phyloP scores from a whole-genome alignment of 2,888 invertebrate species.

The Empis stercorea region DNA sequence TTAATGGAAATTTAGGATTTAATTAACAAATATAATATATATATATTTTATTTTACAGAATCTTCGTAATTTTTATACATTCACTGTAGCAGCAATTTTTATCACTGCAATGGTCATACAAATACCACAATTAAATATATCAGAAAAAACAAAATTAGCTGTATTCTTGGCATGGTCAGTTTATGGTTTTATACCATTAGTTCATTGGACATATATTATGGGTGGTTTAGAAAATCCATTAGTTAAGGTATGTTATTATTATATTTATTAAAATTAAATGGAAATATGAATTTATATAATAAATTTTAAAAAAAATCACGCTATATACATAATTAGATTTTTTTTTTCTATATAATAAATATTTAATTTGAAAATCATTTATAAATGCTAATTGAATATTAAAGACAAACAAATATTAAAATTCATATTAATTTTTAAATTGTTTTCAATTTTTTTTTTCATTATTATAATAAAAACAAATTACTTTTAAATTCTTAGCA shows the following conservation, averaged over 20 bases:
- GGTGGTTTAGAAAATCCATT: slow-evolving; percentile 77
- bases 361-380: too few relatives aligned
- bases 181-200: slow-evolving; percentile 80
- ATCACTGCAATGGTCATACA: slow-evolving; percentile 67
- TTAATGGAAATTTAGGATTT: too few relatives aligned
- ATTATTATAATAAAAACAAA: too few relatives aligned
- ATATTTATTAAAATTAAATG: background rate
- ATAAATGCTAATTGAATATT: too few relatives aligned
- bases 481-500: too few relatives aligned
- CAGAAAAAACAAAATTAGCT: slow-evolving; percentile 58
- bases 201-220: slow-evolving; percentile 83
- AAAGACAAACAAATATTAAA: too few relatives aligned
- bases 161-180: slow-evolving; percentile 78
- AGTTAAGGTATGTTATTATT: slow-evolving; percentile 50
- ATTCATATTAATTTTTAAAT: too few relatives aligned
- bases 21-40: background rate
- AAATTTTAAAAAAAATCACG: background rate
- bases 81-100: slow-evolving; percentile 70
- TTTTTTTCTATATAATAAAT: too few relatives aligned
- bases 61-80: slow-evolving; percentile 67
- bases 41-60: slow-evolving; percentile 41
- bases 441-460: too few relatives aligned
- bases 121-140: slow-evolving; percentile 56
- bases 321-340: too few relatives aligned
- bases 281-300: background rate